Conservation (phyloP, 1,140 invertebrate genomes). For the Oedothorax gibbosus region DNA sequence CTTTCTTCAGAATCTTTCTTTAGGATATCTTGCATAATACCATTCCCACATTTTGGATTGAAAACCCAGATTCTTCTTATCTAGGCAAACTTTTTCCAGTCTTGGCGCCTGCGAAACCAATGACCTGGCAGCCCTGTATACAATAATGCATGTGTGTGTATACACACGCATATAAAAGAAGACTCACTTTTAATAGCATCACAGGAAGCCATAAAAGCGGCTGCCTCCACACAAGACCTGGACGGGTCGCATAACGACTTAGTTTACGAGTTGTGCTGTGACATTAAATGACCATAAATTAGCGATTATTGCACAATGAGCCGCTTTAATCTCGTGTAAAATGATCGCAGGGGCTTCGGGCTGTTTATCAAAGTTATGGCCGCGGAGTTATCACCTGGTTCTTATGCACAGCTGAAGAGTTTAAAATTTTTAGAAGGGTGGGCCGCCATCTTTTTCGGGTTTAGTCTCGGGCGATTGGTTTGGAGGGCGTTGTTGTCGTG, state of each 20-base stretch:
- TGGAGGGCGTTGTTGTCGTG: neutral
- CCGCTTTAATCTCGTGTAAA: conserved; percentile 60
- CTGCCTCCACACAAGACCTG: conserved; percentile 19
- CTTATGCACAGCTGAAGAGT: neutral
- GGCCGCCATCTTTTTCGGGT: neutral
- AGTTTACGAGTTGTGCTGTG: conserved; percentile 58
- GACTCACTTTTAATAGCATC: conserved; percentile 52
- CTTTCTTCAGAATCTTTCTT: no score
- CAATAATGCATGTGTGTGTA: conserved; percentile 27
- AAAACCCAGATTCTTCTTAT: no score
- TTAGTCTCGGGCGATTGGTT: conserved; percentile 28
- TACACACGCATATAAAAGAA: conserved; percentile 47
- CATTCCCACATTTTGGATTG: no score
- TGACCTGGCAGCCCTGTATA: no score
- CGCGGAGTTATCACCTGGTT: conserved; percentile 28
- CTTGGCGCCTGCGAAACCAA: no score
- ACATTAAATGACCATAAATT: conserved; percentile 61
- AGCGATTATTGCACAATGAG: conserved; percentile 61
- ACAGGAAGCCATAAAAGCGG: conserved; percentile 54
- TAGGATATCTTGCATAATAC: no score
- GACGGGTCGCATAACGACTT: conserved; percentile 51
- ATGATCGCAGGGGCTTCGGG: conserved; percentile 45
- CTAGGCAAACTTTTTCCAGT: no score
- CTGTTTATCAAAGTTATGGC: conserved; percentile 58
- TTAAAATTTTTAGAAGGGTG: conserved; percentile 30